Conservation (phyloP, 2,113 vertebrate species). For the Phylloscopus whistleri region DNA sequence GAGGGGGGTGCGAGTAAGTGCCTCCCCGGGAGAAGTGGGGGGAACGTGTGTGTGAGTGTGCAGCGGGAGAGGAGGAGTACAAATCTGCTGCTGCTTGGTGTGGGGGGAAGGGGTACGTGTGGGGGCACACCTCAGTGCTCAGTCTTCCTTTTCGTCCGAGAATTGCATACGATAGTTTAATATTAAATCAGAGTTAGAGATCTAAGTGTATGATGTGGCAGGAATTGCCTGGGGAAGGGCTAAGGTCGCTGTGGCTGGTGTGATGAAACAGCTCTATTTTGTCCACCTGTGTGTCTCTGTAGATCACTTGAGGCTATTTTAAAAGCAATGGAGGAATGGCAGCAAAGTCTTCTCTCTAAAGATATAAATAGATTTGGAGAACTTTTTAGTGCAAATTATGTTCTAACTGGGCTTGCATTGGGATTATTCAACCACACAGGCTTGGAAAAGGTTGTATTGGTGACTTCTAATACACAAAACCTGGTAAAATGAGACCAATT, state of each 20-base stretch:
- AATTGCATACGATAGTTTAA: background rate
- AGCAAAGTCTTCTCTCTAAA: background rate
- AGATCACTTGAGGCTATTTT: constrained; percentile 32
- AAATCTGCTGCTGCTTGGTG: background rate
- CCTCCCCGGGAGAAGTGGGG: background rate
- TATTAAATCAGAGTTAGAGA: constrained; percentile 35
- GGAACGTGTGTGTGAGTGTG: background rate
- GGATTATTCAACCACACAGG: background rate
- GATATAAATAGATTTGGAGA: background rate
- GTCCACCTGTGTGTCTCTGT: background rate
- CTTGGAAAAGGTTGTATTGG: background rate
- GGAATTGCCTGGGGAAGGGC: constrained; percentile 48
- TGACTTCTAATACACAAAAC: background rate
- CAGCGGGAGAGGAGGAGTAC: background rate
- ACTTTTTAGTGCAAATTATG: background rate
- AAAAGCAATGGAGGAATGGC: background rate
- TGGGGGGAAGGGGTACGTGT: no score
- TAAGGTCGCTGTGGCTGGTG: constrained; percentile 50
- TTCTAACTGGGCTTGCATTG: background rate
- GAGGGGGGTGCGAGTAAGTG: background rate
- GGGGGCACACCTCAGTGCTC: background rate
- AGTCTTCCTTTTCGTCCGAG: background rate
- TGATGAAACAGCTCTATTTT: constrained; percentile 42
- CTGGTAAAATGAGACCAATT: background rate
- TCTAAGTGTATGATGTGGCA: constrained; percentile 51